These are phyloP conservation scores for Agonopterix subpropinquella DNA, from an alignment of 2,888 invertebrate species.

Conservation along the genomic window DNA sequence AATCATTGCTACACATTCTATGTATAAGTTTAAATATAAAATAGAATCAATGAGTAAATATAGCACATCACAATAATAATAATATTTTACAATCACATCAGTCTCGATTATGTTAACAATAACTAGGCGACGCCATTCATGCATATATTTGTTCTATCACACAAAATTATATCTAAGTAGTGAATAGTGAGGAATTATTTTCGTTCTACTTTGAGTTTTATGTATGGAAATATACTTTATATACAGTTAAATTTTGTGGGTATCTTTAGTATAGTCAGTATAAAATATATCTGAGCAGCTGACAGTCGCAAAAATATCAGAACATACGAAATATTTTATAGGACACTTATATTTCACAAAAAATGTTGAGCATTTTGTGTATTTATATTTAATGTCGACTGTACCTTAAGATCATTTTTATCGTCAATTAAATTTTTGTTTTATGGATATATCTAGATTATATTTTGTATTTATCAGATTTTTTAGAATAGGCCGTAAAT, in stretches of 20 bases:
- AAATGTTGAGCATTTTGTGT: no score
- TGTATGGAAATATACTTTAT: neutral
- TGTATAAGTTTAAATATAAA: conserved; percentile 31
- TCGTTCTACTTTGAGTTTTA: neutral
- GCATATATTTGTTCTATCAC: neutral
- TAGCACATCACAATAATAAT: conserved; percentile 44
- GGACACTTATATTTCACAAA: no score
- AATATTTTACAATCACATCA: conserved; percentile 53
- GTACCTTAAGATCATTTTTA: no score
- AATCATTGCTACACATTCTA: conserved; percentile 9
- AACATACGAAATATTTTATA: no score
- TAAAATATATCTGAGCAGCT: neutral
- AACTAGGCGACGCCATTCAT: neutral
- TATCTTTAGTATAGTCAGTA: neutral
- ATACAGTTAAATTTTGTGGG: neutral
- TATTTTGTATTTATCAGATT: no score
- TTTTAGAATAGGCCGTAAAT: no score
- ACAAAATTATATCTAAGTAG: neutral
- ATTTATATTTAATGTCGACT: no score
- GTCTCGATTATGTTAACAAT: conserved; percentile 32
- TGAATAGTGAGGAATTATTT: neutral
- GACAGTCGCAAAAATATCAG: neutral
- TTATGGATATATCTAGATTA: no score
- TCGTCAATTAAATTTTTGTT: no score
- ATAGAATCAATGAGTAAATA: conserved; percentile 50